Evolutionary conservation across 53 echinoderm and acorn worm species (phyloP).

Genomic region (Holothuria scabra): DNA sequence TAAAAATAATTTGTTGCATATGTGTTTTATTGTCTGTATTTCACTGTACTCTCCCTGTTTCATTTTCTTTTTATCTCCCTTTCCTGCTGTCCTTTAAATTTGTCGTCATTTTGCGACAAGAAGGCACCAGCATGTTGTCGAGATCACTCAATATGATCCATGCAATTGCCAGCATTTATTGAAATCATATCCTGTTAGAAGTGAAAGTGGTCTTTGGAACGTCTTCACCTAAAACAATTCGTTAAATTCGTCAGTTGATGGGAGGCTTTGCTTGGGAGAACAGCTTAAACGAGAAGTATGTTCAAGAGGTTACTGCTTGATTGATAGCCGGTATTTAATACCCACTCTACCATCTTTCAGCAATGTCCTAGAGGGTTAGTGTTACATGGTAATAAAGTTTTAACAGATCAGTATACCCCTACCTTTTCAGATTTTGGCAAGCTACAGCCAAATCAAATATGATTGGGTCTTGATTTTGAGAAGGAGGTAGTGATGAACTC

Average conservation of each 20-base stretch:
- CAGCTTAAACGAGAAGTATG: slow-evolving; percentile 27
- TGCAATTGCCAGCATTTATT: slow-evolving; percentile 21
- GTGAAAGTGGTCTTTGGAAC: slow-evolving; percentile 26
- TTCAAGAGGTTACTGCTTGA: slow-evolving; percentile 9
- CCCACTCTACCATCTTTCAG: too few relatives aligned
- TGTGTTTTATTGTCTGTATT: neutral
- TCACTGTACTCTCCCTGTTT: neutral
- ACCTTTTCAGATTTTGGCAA: too few relatives aligned
- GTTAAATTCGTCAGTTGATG: slow-evolving; percentile 33
- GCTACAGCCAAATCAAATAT: too few relatives aligned
- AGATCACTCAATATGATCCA: slow-evolving; percentile 24
- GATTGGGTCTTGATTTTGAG: too few relatives aligned
- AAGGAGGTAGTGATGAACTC: too few relatives aligned
- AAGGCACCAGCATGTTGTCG: slow-evolving; percentile 32
- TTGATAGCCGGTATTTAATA: neutral
- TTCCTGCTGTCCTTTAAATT: neutral
- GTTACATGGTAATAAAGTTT: too few relatives aligned
- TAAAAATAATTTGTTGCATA: slow-evolving; percentile 6
- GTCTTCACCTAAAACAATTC: slow-evolving; percentile 29
- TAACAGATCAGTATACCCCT: too few relatives aligned
- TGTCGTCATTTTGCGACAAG: slow-evolving; percentile 18
- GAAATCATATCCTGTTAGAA: slow-evolving; percentile 34
- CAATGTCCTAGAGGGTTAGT: too few relatives aligned
- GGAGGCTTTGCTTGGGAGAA: slow-evolving; percentile 30
- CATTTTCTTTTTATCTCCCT: neutral